phyloP scores from a whole-genome alignment of 2,797 vertebrate genomes.

The Lepus townsendii region DNA sequence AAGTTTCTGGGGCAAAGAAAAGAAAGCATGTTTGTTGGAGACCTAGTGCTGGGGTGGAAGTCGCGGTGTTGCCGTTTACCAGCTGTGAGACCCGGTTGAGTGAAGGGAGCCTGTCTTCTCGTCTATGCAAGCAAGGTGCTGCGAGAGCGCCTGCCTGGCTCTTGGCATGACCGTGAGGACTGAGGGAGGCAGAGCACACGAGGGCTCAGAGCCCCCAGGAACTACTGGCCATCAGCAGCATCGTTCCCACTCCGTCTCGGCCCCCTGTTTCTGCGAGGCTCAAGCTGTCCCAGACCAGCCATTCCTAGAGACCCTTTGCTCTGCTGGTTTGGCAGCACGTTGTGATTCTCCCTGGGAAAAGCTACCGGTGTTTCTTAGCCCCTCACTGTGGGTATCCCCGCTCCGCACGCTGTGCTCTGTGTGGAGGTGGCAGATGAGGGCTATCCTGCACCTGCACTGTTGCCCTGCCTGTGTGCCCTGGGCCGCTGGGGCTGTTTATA shows the following conservation, averaged over 20 bases:
- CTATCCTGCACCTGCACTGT: accelerated
- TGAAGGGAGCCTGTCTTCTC: background rate
- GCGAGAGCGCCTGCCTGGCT: background rate
- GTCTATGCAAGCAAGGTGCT: background rate
- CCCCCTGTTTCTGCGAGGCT: background rate
- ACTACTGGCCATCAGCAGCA: background rate
- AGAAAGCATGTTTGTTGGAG: slow-evolving; percentile 3
- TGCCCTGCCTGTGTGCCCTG: background rate
- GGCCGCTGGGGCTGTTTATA: background rate
- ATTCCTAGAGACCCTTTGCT: background rate
- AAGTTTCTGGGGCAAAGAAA: background rate
- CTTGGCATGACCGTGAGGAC: background rate
- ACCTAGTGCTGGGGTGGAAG: background rate
- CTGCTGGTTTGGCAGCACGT: background rate
- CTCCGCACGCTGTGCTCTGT: background rate
- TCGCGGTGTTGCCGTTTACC: background rate
- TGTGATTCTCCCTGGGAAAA: background rate
- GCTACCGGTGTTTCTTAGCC: background rate
- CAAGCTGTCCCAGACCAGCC: background rate
- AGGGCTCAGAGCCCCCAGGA: background rate
- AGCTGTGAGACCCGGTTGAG: background rate
- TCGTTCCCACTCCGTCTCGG: background rate
- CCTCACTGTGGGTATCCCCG: background rate
- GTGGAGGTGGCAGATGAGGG: background rate
- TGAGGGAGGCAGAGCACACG: background rate